Percentiles rank a stretch among this genome's conserved stretches.
Conservation (phyloP, 92 coral and sea anemone species). For the Chrysogorgia sp. region DNA sequence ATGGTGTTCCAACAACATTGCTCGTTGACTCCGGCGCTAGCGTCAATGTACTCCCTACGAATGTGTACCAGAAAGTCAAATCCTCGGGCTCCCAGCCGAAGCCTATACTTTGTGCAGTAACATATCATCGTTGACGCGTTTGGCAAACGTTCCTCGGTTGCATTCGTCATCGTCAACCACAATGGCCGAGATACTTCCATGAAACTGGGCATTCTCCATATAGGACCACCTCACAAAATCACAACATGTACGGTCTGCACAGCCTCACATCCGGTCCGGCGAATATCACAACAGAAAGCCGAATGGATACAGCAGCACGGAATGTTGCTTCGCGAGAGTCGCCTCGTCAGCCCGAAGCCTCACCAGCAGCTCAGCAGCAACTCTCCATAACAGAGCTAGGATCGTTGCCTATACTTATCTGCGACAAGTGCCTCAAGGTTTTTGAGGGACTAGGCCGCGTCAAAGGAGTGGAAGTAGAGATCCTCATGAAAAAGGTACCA, state of each 20-base stretch:
- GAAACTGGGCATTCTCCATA: not conserved
- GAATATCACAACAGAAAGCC: no score
- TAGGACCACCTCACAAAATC: not conserved
- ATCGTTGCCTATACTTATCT: no score
- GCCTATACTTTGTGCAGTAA: not conserved
- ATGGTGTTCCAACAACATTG: not conserved
- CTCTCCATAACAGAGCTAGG: not conserved
- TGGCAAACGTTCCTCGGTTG: not conserved
- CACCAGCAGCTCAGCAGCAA: no score
- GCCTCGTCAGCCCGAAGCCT: no score
- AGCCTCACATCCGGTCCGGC: no score
- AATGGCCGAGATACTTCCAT: not conserved
- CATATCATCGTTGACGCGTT: not conserved
- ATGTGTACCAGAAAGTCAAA: not conserved
- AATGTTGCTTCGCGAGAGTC: no score
- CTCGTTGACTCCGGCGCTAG: not conserved
- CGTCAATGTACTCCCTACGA: not conserved
- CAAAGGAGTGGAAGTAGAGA: not conserved
- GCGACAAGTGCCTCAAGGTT: not conserved
- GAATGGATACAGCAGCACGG: no score
- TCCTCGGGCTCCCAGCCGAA: not conserved
- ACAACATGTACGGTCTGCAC: no score
- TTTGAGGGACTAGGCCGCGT: not conserved
- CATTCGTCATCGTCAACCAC: not conserved
- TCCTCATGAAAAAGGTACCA: not conserved